Evolutionary conservation across 1,140 invertebrate species (phyloP).

Genomic region (Penaeus vannamei): DNA sequence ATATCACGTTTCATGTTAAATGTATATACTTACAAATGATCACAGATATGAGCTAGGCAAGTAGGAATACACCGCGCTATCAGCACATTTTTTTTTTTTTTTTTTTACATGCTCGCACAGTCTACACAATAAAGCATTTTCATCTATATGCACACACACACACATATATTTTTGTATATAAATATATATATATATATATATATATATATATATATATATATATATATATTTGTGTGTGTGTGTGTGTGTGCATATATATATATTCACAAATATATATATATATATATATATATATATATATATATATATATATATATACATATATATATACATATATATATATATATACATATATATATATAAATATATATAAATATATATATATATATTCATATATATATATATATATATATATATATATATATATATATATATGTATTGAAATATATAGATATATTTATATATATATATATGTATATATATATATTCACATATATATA

Average conservation of each 20-base stretch:
- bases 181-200: not conserved
- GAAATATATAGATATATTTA: conserved; percentile 7
- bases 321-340: not conserved
- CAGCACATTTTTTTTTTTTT: too few species aligned
- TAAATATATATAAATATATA: not conserved
- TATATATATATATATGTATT: conserved; percentile 21
- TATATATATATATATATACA: not conserved
- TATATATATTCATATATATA: not conserved
- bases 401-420: conserved; percentile 20
- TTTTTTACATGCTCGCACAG: too few species aligned
- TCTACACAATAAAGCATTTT: too few species aligned
- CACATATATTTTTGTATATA: too few species aligned
- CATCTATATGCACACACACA: too few species aligned
- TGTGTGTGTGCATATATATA: too few species aligned
- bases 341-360: not conserved
- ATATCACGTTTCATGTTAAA: too few species aligned
- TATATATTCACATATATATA: conserved; percentile 4
- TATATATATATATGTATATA: not conserved
- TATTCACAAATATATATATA: conserved; percentile 32
- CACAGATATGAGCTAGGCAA: too few species aligned
- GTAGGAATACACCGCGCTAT: too few species aligned
- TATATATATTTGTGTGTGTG: too few species aligned
- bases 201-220: not conserved
- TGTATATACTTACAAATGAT: too few species aligned
- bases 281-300: not conserved